phyloP scores from a whole-genome alignment of 2,797 vertebrate genomes.

The Chanos chanos region DNA sequence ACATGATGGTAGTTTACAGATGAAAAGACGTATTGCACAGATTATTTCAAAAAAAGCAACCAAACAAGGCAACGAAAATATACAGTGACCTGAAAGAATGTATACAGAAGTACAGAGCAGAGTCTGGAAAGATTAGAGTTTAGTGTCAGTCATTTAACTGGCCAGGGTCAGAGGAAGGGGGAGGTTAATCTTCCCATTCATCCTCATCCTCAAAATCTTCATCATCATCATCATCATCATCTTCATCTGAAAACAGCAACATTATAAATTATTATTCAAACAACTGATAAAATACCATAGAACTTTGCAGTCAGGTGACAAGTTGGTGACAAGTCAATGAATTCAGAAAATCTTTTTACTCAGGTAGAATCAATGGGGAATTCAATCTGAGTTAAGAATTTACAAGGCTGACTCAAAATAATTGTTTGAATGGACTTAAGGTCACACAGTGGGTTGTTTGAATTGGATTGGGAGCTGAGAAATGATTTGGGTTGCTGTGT shows the following conservation, averaged over 20 bases:
- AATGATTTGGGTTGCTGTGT: too few species aligned
- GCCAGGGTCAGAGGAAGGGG: conserved; percentile 10
- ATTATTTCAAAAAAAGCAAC: conserved; percentile 73
- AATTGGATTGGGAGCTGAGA: too few species aligned
- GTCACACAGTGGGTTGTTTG: neutral
- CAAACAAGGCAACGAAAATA: conserved; percentile 94
- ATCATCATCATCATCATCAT: conserved; percentile 87
- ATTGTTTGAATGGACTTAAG: too few species aligned
- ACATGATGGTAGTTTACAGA: conserved; percentile 81
- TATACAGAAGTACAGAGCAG: conserved; percentile 80
- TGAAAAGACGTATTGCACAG: conserved; percentile 99
- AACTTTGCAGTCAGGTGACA: too few species aligned
- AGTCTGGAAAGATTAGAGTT: conserved; percentile 66
- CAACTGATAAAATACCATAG: neutral
- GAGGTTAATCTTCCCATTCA: conserved; percentile 89
- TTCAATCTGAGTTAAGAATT: too few species aligned
- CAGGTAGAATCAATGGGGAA: too few species aligned
- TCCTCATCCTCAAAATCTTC: conserved; percentile 99
- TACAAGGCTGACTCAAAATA: neutral
- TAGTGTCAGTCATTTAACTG: conserved; percentile 51
- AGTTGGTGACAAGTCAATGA: too few species aligned
- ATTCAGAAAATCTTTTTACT: neutral
- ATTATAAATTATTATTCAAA: neutral
- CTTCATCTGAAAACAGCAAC: conserved; percentile 79
- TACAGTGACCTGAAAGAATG: conserved; percentile 79